Evolutionary conservation across 1,140 invertebrate genomes (phyloP).

Genomic region (Pseudomyrmex flavicornis): DNA sequence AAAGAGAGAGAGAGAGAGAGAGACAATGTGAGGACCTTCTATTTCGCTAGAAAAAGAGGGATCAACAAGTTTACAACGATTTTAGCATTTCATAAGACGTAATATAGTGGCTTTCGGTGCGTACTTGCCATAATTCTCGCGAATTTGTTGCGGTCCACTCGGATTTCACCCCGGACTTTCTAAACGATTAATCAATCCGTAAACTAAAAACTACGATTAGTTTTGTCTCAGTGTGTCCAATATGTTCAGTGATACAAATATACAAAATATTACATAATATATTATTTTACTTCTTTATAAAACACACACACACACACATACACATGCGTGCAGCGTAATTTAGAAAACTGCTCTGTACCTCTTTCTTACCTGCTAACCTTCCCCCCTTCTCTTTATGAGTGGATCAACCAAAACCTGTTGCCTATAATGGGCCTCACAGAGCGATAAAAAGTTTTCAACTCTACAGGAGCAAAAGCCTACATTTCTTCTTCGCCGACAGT

Average conservation of each 20-base stretch:
- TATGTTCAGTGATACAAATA: neutral
- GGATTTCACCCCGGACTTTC: conserved; percentile 35
- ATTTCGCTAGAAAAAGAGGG: conserved; percentile 27
- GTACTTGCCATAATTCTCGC: conserved; percentile 38
- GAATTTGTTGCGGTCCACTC: conserved; percentile 30
- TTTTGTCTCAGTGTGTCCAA: conserved; percentile 3
- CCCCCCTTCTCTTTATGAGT: conserved; percentile 9
- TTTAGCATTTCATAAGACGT: conserved; percentile 50
- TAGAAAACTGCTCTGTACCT: conserved; percentile 10
- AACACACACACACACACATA: no score
- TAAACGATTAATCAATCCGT: conserved; percentile 48
- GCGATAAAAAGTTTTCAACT: conserved; percentile 79
- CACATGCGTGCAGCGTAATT: conserved; percentile 20
- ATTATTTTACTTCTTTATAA: neutral
- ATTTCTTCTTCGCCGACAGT: conserved; percentile 80
- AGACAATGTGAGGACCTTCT: conserved; percentile 35
- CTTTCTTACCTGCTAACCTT: conserved; percentile 31
- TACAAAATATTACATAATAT: neutral
- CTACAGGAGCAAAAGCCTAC: conserved; percentile 75
- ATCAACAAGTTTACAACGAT: conserved; percentile 46
- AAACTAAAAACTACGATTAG: conserved; percentile 4
- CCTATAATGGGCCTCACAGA: conserved; percentile 80
- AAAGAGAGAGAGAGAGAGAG: no score
- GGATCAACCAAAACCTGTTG: conserved; percentile 76
- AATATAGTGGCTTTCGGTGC: conserved; percentile 35